These are phyloP conservation scores for Cryptocheilus praepositus DNA, from an alignment of 2,888 invertebrate genomes.

Conservation along the genomic window DNA sequence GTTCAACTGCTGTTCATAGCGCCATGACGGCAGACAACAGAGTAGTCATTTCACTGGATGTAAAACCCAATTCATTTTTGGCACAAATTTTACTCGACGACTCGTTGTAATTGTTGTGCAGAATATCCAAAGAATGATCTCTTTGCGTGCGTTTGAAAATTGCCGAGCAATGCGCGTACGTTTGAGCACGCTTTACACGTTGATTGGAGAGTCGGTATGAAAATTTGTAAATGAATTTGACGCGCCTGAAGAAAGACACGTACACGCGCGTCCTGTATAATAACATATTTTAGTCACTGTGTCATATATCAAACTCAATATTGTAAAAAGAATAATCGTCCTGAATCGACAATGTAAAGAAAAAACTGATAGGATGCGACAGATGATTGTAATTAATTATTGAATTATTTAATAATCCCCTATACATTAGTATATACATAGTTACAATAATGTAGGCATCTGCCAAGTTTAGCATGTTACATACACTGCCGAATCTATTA, in stretches of 20 bases:
- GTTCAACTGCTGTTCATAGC: slow-evolving; percentile 65
- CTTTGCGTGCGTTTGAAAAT: slow-evolving; percentile 33
- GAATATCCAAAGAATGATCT: slow-evolving; percentile 53
- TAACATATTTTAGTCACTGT: slow-evolving; percentile 46
- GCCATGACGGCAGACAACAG: slow-evolving; percentile 55
- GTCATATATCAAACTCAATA: slow-evolving; percentile 38
- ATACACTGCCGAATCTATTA: slow-evolving; percentile 74
- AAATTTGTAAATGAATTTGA: slow-evolving; percentile 35
- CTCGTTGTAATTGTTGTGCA: slow-evolving; percentile 43
- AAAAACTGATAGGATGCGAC: slow-evolving; percentile 47
- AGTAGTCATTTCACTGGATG: slow-evolving; percentile 47
- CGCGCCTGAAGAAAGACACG: slow-evolving; percentile 14
- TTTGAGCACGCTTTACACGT: slow-evolving; percentile 5
- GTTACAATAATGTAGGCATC: slow-evolving; percentile 67
- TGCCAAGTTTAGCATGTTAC: slow-evolving; percentile 69
- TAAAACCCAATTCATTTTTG: slow-evolving; percentile 34
- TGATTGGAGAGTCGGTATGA: slow-evolving; percentile 13
- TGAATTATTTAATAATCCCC: slow-evolving; percentile 67
- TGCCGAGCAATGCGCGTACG: slow-evolving; percentile 25
- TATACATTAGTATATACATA: slow-evolving; percentile 59
- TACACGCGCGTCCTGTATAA: slow-evolving; percentile 38
- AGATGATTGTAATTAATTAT: slow-evolving; percentile 66
- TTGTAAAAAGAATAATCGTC: slow-evolving; percentile 44
- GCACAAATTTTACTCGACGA: slow-evolving; percentile 41
- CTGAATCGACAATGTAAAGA: slow-evolving; percentile 51